These are phyloP conservation scores for Digitonthophagus gazella DNA, from an alignment of 2,888 invertebrate species.

Conservation along the genomic window DNA sequence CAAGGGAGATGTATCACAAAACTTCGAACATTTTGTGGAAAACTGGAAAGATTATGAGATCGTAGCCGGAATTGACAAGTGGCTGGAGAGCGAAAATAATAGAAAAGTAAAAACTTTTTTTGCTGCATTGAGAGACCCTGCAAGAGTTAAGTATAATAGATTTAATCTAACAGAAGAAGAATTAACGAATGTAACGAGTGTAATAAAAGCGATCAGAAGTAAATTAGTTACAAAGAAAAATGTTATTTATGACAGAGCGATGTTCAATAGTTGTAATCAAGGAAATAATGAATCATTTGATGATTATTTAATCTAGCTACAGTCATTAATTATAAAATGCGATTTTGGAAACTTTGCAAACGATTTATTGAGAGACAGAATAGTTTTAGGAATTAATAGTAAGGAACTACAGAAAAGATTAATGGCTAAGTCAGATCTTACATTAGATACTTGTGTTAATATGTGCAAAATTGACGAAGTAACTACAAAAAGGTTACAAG, in stretches of 20 bases:
- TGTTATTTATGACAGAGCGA: conserved; percentile 17
- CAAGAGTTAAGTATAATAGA: conserved; percentile 6
- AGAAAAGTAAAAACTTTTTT: conserved; percentile 16
- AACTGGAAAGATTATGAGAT: background rate
- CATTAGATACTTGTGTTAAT: background rate
- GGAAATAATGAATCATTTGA: background rate
- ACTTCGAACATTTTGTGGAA: background rate
- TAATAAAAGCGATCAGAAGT: conserved; percentile 7
- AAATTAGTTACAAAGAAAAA: conserved; percentile 13
- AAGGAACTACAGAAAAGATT: too few species aligned
- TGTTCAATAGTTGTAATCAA: conserved; percentile 24
- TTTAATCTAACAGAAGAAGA: conserved; percentile 18
- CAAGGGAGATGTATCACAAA: background rate
- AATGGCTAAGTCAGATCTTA: background rate
- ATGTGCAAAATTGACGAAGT: background rate
- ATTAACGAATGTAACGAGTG: background rate
- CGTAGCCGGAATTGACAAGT: background rate
- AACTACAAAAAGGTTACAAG: background rate
- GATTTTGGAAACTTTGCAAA: conserved; percentile 7
- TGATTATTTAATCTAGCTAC: background rate
- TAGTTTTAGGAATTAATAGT: too few species aligned
- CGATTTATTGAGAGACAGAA: background rate
- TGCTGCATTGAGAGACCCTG: background rate
- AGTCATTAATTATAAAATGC: conserved; percentile 16
- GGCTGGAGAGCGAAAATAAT: background rate